These are phyloP conservation scores for Philotrypesis tridentata DNA, from an alignment of 1,140 invertebrate species.

Conservation along the genomic window DNA sequence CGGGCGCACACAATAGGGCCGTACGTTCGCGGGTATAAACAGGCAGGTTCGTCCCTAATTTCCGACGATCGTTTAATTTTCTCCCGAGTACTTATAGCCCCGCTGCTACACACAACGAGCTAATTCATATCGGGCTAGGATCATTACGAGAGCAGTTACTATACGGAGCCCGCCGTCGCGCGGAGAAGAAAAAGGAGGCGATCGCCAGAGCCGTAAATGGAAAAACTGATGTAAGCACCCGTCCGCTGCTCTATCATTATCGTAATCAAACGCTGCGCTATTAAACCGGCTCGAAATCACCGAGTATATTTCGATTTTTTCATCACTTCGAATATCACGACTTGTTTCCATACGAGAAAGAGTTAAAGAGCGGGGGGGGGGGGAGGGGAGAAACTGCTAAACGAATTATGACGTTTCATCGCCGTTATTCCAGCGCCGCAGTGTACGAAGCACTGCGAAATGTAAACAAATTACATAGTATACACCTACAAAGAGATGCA, in stretches of 20 bases:
- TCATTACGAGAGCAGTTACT: neutral
- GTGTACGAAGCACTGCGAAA: neutral
- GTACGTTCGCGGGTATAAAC: neutral
- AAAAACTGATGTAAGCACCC: neutral
- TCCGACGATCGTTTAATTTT: conserved; percentile 1
- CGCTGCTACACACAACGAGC: too few relatives aligned
- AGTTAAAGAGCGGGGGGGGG: too few relatives aligned
- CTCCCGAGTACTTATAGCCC: neutral
- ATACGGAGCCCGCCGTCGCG: too few relatives aligned
- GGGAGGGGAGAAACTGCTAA: neutral
- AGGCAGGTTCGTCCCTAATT: neutral
- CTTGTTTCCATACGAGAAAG: neutral
- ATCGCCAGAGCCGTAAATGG: neutral
- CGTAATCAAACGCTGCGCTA: neutral
- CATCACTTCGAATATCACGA: neutral
- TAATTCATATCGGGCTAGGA: neutral
- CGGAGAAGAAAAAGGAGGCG: neutral
- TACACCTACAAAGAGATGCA: neutral
- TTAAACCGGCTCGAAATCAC: neutral
- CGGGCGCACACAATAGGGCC: too few relatives aligned
- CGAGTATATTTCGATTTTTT: neutral
- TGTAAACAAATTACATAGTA: neutral
- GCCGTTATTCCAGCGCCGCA: neutral
- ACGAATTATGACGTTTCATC: neutral
- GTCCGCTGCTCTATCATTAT: neutral